These are phyloP conservation scores for Mormyrus lacerda DNA, from an alignment of 2,113 vertebrate genomes.

Conservation along the genomic window DNA sequence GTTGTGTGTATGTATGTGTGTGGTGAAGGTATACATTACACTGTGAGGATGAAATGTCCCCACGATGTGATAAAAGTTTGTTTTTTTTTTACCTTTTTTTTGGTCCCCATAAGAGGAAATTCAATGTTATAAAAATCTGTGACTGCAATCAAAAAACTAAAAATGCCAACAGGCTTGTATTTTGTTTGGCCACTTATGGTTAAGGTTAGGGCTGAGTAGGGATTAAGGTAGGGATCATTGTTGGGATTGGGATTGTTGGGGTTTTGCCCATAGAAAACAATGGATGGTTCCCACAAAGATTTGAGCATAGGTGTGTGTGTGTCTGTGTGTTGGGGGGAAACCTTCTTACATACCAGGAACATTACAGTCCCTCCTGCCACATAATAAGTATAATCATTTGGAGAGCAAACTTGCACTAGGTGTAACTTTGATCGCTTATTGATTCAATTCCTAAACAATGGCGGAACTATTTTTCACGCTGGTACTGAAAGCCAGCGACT, in stretches of 20 bases:
- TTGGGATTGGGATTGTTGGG: not conserved
- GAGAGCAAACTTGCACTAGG: not conserved
- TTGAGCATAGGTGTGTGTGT: not conserved
- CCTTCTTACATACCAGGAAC: not conserved
- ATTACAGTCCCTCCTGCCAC: not conserved
- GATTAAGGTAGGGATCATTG: no score
- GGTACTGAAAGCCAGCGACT: not conserved
- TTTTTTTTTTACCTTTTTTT: no score
- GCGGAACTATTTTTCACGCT: not conserved
- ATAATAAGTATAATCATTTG: slow-evolving; percentile 18
- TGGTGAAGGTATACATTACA: not conserved
- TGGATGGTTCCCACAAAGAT: not conserved
- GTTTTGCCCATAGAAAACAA: not conserved
- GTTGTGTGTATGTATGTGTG: not conserved
- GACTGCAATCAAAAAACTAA: no score
- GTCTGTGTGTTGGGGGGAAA: not conserved
- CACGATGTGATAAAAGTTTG: no score
- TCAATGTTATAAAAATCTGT: no score
- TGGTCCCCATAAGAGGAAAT: no score
- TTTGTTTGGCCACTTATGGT: no score
- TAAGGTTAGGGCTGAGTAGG: no score
- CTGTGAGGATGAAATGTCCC: no score
- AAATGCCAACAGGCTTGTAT: no score
- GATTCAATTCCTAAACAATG: slow-evolving; percentile 3
- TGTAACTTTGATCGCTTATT: not conserved